Evolutionary conservation across 2,113 vertebrate species (phyloP).

Genomic region (Passer montanus): DNA sequence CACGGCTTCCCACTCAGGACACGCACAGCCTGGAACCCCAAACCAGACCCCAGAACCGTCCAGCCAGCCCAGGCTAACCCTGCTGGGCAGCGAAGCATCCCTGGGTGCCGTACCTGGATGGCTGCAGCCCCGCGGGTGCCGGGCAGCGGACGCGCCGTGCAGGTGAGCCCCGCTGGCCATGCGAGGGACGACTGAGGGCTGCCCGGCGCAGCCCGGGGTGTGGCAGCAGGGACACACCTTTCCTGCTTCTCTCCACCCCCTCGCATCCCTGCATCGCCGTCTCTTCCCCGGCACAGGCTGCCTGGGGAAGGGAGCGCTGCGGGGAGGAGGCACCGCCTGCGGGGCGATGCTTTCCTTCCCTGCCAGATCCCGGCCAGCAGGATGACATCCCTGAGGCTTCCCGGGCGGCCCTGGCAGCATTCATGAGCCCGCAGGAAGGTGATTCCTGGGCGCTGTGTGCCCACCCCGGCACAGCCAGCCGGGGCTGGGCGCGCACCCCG

Average conservation of each 20-base stretch:
- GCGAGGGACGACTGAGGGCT: background rate
- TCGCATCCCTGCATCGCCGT: background rate
- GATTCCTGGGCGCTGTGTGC: background rate
- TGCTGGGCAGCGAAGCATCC: background rate
- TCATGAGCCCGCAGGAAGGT: fast-evolving
- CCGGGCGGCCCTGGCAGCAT: background rate
- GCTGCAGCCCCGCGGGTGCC: background rate
- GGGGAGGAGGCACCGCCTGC: background rate
- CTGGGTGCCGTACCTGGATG: background rate
- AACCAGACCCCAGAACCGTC: background rate
- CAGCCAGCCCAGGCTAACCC: background rate
- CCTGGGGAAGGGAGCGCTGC: background rate
- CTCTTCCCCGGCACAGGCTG: background rate
- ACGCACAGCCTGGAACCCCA: background rate
- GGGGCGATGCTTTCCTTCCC: background rate
- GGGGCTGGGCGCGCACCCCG: background rate
- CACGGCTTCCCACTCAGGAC: background rate
- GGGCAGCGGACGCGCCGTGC: background rate
- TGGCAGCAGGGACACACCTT: conserved; percentile 15
- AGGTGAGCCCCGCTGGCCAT: background rate
- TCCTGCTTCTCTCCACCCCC: conserved; percentile 52
- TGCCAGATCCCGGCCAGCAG: background rate
- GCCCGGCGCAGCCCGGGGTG: background rate
- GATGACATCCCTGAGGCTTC: fast-evolving
- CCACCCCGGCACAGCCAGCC: background rate